Base-by-base conservation (phyloP, 2,888 invertebrate genomes). In the Plebejus melissa region DNA sequence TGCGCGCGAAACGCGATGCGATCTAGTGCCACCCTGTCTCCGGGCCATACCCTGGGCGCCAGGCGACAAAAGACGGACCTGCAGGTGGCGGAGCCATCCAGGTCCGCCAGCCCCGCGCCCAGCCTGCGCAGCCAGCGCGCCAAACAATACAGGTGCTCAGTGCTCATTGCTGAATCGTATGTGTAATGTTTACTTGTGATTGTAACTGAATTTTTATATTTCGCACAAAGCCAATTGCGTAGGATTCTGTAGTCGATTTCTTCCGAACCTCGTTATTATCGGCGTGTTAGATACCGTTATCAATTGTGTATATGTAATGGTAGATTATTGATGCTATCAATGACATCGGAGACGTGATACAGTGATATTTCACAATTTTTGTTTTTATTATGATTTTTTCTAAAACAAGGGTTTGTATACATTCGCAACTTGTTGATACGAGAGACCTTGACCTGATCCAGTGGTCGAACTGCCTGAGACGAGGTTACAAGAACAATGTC, bases 51-150 rank as follows among this genome's bases (percentile, higher is more conserved):
- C 70, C 83, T 91, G 81, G 83, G 96, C 91, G 86, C 96, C 88
- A 80, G 95, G 81, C 79, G 96, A 89, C 87, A 95, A 90, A 91
- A 94, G 85, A 94, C 94, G 22, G 94, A 94, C 86, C 88, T 93
- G 22, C 94, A 92, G 80, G 93, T 93, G 77, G 90, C 91, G 1
- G 94, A 91, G 77, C 89, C 93, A 74, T 82, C 86, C 28, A 88
- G 92, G 77, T 90, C 91, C 54, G 84, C 85, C 79, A 92, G 92
- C 81, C 94, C 93, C 11, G 91, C 93, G 13, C 94, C 94, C 80
- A 94, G 94, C 83, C 95, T 96, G 82, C 90, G 93, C 77, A 92
- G 91, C 82, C 93, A 93, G 80, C 86, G 93, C 76, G 87, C 90
- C 83, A 88, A 94, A 88, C 90, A 94, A 88, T 90, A 93, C 92